Evolutionary conservation across 2,113 vertebrate genomes (phyloP).

Genomic region (Amia ocellicauda): DNA sequence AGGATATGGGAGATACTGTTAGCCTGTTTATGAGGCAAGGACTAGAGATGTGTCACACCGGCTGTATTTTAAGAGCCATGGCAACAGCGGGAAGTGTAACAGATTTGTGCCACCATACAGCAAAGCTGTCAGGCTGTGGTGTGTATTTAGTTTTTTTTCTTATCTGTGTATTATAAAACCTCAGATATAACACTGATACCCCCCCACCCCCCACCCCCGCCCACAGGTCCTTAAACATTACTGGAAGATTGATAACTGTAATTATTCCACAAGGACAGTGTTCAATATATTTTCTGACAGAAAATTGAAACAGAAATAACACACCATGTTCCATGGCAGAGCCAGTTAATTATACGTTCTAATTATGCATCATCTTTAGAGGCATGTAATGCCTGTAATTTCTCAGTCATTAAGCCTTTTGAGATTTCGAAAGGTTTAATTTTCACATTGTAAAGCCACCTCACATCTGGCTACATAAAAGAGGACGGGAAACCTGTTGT

Average conservation of each 20-base stretch:
- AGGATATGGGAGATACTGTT: too few species aligned
- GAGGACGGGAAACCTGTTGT: not conserved
- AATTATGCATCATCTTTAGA: not conserved
- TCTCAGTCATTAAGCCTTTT: conserved; percentile 4
- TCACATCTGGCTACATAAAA: not conserved
- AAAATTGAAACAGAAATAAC: not conserved
- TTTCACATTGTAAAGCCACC: not conserved
- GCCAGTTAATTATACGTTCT: conserved; percentile 1
- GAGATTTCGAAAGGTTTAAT: not conserved
- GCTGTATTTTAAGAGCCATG: not conserved
- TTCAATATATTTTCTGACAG: not conserved
- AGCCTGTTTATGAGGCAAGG: too few species aligned
- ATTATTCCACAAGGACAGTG: not conserved
- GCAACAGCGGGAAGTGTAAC: not conserved
- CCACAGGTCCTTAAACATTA: not conserved
- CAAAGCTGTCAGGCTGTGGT: too few species aligned
- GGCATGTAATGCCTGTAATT: not conserved
- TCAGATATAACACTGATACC: not conserved
- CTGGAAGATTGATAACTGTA: not conserved
- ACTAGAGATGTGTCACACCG: too few species aligned
- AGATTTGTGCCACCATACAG: not conserved
- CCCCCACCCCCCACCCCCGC: too few species aligned
- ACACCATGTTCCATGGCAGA: not conserved
- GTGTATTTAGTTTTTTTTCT: too few species aligned
- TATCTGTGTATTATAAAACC: not conserved